Evolutionary conservation across 2,888 invertebrate species (phyloP), one percentile per base, ranked within the genome.

Genomic region (Athetis lepigone): DNA sequence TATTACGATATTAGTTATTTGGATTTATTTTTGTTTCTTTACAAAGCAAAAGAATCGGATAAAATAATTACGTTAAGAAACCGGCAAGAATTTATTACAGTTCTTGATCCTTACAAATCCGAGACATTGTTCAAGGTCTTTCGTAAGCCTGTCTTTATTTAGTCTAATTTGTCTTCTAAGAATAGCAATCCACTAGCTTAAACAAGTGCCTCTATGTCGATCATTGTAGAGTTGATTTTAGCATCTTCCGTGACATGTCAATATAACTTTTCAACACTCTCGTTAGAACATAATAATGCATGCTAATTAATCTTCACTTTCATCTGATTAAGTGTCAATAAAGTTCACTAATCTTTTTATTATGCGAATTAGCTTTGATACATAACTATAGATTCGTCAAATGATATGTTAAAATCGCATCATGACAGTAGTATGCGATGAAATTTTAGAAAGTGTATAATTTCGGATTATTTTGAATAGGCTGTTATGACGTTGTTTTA

Each of bases 401-500:
- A 70, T 36, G 37, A 42, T 60, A 47, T 66, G 51, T 75, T 68
- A 36, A 51, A 47, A 33, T 63, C 45, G 40, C 60, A 50, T 75
- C 43, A 63, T 51, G 56, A 43, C 52, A 51, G 56, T 45, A 55
- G 57, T 59, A 54, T 49, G 56, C 40, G 58, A 58, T 45, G 64
- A 65, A 60, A 57, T 70, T 73, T 79, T 78, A 79, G 81, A 80
- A 80, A 80, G 79, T 78, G 63, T 71, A 65, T 73, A 73, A 73
- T 71, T 73, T 72, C 37, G 19, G 42, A 45, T 68, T 46, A 57
- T 62, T 80, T 78, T 69, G 57, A 60, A 75, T 68, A 55, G 51
- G 58, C 67, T 52, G 68, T 73, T 69, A 65, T 33, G 42, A 64
- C 46, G 63, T 56, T 63, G 69, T 63, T 11, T 65, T 77, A 65